These are phyloP conservation scores for Elephas maximus DNA, from an alignment of 2,113 vertebrate genomes.

Conservation along the genomic window DNA sequence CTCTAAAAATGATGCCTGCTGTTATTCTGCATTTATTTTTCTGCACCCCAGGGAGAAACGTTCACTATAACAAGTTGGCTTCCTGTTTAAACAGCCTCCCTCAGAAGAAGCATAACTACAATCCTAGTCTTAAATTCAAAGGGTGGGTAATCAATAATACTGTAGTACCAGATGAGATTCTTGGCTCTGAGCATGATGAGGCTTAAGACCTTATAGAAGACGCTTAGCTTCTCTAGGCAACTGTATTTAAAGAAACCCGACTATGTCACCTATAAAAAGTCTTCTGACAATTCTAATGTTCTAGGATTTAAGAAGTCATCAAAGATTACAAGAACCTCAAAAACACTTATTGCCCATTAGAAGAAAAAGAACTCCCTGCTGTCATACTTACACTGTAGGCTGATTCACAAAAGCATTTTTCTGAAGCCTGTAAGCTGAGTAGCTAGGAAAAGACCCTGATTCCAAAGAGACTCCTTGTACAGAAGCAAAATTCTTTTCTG, in stretches of 20 bases:
- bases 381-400: conserved; percentile 92
- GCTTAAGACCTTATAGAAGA: not conserved
- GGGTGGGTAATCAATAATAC: not conserved
- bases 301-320: not conserved
- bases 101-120: not conserved
- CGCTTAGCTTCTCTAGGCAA: not conserved
- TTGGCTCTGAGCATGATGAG: not conserved
- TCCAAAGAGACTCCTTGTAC: conserved; percentile 96
- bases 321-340: not conserved
- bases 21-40: not conserved
- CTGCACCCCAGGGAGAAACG: not conserved
- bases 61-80: not conserved
- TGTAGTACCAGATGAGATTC: not conserved
- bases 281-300: not conserved
- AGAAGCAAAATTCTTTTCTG: conserved; percentile 94
- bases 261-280: not conserved
- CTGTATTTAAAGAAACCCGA: not conserved
- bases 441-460: conserved; percentile 97
- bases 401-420: conserved; percentile 95
- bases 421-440: conserved; percentile 94
- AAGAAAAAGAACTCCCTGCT: not conserved
- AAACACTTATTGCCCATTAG: not conserved
- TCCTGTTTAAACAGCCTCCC: conserved; percentile 39
- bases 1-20: not conserved
- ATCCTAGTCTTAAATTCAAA: not conserved